Evolutionary conservation across 2,113 vertebrate species (phyloP).

Genomic region (Datnioides undecimradiatus): DNA sequence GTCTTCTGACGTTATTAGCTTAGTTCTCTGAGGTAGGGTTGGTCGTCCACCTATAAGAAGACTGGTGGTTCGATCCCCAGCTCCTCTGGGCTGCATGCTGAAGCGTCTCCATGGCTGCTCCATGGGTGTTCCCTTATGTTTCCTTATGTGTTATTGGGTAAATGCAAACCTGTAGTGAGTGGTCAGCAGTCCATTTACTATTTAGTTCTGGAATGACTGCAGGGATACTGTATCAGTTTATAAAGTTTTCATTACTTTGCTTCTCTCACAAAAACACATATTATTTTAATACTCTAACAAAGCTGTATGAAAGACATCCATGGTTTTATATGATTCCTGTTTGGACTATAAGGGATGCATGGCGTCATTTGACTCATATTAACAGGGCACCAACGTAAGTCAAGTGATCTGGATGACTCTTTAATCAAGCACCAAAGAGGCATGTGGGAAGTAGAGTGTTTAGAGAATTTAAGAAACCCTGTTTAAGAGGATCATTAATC

Average conservation of each 20-base stretch:
- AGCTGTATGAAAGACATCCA: background rate
- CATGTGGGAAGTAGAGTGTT: too few relatives aligned
- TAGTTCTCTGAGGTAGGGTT: too few relatives aligned
- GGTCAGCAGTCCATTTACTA: too few relatives aligned
- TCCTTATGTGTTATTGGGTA: too few relatives aligned
- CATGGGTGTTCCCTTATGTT: too few relatives aligned
- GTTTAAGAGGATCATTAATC: slow-evolving; percentile 23
- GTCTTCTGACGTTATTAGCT: too few relatives aligned
- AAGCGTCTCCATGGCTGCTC: too few relatives aligned
- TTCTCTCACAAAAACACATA: background rate
- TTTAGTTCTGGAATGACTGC: background rate
- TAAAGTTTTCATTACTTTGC: background rate
- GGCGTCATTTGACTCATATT: too few relatives aligned
- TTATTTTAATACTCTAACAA: background rate
- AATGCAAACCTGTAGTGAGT: too few relatives aligned
- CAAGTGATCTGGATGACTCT: background rate
- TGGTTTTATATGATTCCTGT: background rate
- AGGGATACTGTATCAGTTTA: background rate
- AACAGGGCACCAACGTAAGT: background rate
- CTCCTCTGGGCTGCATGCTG: too few relatives aligned
- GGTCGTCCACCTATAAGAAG: too few relatives aligned
- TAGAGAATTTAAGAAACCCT: background rate
- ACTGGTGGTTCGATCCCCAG: too few relatives aligned
- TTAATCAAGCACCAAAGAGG: background rate
- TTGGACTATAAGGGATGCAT: background rate